Evolutionary conservation across 1,140 invertebrate species (phyloP), one percentile per base, ranked within the genome.

Genomic region (Euwallacea fornicatus): DNA sequence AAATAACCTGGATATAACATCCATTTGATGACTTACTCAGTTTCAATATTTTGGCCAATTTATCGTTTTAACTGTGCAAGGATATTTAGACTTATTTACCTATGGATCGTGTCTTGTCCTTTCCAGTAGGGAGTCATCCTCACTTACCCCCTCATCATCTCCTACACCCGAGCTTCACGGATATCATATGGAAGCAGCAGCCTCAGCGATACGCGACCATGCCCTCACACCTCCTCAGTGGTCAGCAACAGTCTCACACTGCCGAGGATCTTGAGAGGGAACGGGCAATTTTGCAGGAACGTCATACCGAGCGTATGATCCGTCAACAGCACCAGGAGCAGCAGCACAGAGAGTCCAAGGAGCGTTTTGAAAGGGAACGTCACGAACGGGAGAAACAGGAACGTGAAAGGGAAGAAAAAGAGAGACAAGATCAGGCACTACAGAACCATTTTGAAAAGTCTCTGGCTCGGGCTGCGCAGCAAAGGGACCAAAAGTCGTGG

Each of bases 401-500:
- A 58, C 83, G 84, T 71, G 84, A 86, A 67, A 82, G 84, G 50
- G 84, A 86, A 69, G 87, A 88, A 72, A 86, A 85, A 69, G 86
- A 84, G 78, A 83, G 83, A 78, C 84, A 87, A 77, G 91, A 92
- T 80, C 90, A 87, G 80, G 92, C 88, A 76, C 92, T 96, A 55
- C 90, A 94, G 74, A 91, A 94, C 79, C 94, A 97, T 84, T 97
- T 96, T 82, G 91, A 93, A 80, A 92, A 95, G 83, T 95, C 93
- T 61, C 83, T 96, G 42, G 87, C 92, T 59, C 91, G 90, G 21
- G 89, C 91, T 77, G 90, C 93, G 83, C 93, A 93, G 50, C 65
- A 64, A 46, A 69, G 71, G 41, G 71, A 70, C n/a, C 67, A 66
- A 42, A 42, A 64, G 46, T 44, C 61, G 46, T 85, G 85, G 85